Percentiles rank a stretch among this genome's conserved stretches.
Conservation (phyloP, 2,888 invertebrate genomes). For the Oscheius sp. region DNA sequence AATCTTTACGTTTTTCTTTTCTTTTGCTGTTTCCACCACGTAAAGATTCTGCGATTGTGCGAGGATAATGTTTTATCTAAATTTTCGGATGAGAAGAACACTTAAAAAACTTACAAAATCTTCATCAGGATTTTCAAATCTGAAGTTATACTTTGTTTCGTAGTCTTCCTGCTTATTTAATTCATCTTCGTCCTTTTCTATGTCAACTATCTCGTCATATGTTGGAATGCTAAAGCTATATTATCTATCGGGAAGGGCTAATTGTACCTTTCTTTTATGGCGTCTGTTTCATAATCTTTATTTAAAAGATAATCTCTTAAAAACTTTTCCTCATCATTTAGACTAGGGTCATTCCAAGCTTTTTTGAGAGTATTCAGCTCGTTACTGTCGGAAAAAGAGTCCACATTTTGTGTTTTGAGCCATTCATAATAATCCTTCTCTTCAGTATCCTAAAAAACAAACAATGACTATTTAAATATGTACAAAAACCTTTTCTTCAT, state of each 20-base stretch:
- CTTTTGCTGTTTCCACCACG: conserved; percentile 76
- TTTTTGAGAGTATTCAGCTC: conserved; percentile 31
- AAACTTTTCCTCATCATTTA: conserved; percentile 88
- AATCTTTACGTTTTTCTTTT: conserved; percentile 81
- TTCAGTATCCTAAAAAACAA: conserved; percentile 61
- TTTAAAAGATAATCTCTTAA: conserved; percentile 91
- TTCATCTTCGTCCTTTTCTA: conserved; percentile 84
- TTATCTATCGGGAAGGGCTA: neutral
- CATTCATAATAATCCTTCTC: conserved; percentile 83
- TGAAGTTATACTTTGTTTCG: conserved; percentile 93
- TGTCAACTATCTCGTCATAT: conserved; percentile 80
- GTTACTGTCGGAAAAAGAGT: conserved; percentile 31
- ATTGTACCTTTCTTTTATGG: conserved; percentile 56
- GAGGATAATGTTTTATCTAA: conserved; percentile 88
- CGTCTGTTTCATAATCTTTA: conserved; percentile 79
- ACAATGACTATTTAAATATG: neutral
- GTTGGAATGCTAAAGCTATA: conserved; percentile 72
- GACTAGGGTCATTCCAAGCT: conserved; percentile 79
- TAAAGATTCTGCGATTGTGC: conserved; percentile 86
- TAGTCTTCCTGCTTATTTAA: conserved; percentile 86
- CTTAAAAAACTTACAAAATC: conserved; percentile 79
- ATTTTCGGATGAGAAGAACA: conserved; percentile 16
- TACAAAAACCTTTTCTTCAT: conserved; percentile 71
- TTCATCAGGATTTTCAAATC: conserved; percentile 94
- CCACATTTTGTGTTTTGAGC: conserved; percentile 81